Evolutionary conservation across 64 coral and sea anemone species (phyloP), one percentile per base, ranked within the genome.

Genomic region (Cladopsammia gracilis): DNA sequence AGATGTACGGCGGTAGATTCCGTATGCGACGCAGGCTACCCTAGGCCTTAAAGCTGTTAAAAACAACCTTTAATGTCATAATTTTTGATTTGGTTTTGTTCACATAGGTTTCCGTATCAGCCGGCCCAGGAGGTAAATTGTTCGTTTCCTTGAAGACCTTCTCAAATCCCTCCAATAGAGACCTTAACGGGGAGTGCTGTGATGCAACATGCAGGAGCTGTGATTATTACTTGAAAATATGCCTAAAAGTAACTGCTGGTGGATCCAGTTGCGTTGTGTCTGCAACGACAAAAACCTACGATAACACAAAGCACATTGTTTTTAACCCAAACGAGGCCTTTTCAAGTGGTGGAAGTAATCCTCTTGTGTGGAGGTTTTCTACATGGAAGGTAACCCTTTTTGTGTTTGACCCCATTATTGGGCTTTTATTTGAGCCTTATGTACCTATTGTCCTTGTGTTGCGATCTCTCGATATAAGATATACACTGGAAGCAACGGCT

Each of bases 201-300:
- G 95, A 97, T n/a, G 53, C 73, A 19, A 8, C 64, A 4, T 97
- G 95, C 71, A 73, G n/a, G 5, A 19, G 25, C 7, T 97, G 95
- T 73, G 76, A 94, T 25, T 97, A 97, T 42, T 97, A 80, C n/a
- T 87, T 97, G 25, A 12, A 62, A 58, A 78, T 97, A 10, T 97
- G 95, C 42, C 43, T 97, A 51, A 90, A 67, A 50, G 73, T 94
- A 25, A 81, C 91, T 16, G 19, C 47, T 10, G 20, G 16, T 13
- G 75, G 44, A 14, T 47, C 10, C 34, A 34, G 34, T 46, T 97
- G 95, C 44, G 66, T 87, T 3, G 59, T 72, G 1, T 73, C 79
- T 18, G 67, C 76, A 16, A 76, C 1, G 24, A 97, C 95, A 26
- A 94, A 75, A 10, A 86, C 19, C 12, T 97, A 88, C 25, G 4